A percentile compares a stretch with the other conserved stretches of the same genome.
phyloP scores from a whole-genome alignment of 2,888 invertebrate species.

The Synanthedon myopaeformis region DNA sequence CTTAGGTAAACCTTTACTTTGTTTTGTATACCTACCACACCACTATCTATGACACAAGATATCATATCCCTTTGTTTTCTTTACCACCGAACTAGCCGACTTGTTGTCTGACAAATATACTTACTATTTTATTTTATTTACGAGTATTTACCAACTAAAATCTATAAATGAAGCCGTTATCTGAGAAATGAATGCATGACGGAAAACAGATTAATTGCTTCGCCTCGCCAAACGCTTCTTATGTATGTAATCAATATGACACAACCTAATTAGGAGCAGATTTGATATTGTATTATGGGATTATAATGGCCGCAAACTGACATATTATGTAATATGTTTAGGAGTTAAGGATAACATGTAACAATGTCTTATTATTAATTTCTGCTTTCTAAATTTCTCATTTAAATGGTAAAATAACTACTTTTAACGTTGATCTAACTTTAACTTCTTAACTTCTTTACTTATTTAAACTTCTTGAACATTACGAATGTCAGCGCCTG shows the following conservation, averaged over 20 bases:
- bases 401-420: no score
- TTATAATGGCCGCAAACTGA: not conserved
- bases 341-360: no score
- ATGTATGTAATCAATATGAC: not conserved
- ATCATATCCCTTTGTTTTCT: constrained; percentile 54
- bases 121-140: constrained; percentile 39
- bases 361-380: no score
- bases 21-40: constrained; percentile 10
- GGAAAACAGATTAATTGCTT: not conserved
- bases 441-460: no score
- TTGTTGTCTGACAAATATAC: constrained; percentile 37
- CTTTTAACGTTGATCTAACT: no score
- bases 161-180: not conserved
- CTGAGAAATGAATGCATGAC: not conserved
- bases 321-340: not conserved
- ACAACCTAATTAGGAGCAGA: not conserved
- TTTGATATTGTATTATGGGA: not conserved
- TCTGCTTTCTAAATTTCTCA: no score
- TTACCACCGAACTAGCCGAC: constrained; percentile 25
- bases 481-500: no score
- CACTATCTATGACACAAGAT: constrained; percentile 26
- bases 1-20: constrained; percentile 3
- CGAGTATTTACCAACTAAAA: constrained; percentile 7
- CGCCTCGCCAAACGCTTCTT: not conserved
- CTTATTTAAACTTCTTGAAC: no score